These are phyloP conservation scores for Leptinotarsa lineolata DNA, from an alignment of 1,140 invertebrate species.

Conservation along the genomic window DNA sequence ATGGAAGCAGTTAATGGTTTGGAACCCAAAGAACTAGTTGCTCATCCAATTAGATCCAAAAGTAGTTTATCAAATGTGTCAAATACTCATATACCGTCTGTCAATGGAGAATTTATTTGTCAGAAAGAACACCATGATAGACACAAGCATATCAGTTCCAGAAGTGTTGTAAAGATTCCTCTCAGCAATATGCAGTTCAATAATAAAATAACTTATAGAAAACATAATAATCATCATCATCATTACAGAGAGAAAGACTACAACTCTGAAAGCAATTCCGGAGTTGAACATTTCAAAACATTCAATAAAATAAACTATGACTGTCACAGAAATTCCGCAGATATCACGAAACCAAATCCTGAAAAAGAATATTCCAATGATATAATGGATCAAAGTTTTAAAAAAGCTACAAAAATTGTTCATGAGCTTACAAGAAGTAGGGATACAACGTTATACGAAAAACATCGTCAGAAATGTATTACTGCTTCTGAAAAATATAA, in stretches of 20 bases:
- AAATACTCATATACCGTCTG: constrained; percentile 53
- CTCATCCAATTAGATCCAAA: constrained; percentile 59
- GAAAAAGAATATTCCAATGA: constrained; percentile 41
- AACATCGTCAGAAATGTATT: constrained; percentile 52
- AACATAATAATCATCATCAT: constrained; percentile 55
- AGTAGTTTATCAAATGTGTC: constrained; percentile 63
- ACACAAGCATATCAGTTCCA: constrained; percentile 44
- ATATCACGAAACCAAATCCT: constrained; percentile 39
- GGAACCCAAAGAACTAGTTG: constrained; percentile 53
- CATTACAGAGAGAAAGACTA: constrained; percentile 57
- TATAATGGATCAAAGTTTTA: constrained; percentile 53
- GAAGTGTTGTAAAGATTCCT: constrained; percentile 57
- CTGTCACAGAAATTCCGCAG: constrained; percentile 35
- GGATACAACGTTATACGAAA: constrained; percentile 50
- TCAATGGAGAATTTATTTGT: constrained; percentile 47
- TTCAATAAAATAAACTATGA: constrained; percentile 39
- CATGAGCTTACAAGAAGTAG: constrained; percentile 52
- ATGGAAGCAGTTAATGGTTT: constrained; percentile 56
- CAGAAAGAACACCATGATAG: constrained; percentile 53
- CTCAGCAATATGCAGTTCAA: constrained; percentile 50
- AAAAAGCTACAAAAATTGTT: constrained; percentile 54
- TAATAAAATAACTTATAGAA: constrained; percentile 48
- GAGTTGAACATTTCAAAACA: constrained; percentile 50
- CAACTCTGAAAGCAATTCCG: constrained; percentile 62
- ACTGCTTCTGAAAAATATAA: constrained; percentile 54